Percentiles rank a stretch among this genome's conserved stretches.
phyloP scores from a whole-genome alignment of 2,797 vertebrate species.

The Cyprinella venusta region DNA sequence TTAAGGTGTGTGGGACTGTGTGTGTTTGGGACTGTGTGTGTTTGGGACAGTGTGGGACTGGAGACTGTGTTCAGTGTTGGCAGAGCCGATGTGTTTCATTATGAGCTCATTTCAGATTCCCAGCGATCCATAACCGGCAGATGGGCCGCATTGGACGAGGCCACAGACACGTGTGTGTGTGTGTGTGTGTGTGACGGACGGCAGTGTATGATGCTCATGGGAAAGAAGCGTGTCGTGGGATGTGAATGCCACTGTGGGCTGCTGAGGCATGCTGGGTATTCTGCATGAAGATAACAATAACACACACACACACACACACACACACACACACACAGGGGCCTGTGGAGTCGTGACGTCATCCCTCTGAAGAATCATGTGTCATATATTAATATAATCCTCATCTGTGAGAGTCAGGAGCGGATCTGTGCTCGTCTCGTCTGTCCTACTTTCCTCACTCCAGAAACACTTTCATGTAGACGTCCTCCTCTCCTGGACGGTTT shows the following conservation, averaged over 20 bases:
- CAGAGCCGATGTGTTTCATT: background rate
- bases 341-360: constrained; percentile 45
- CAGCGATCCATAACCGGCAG: constrained; percentile 28
- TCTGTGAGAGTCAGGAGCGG: background rate
- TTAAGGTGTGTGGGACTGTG: background rate
- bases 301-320: constrained; percentile 35
- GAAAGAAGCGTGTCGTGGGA: constrained; percentile 85
- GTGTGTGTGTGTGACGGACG: constrained; percentile 24
- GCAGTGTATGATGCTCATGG: constrained; percentile 69
- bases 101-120: constrained; percentile 15
- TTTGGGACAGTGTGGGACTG: too few species aligned
- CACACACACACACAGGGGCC: constrained; percentile 1
- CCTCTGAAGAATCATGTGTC: constrained; percentile 42
- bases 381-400: constrained; percentile 14
- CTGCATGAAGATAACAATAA: constrained; percentile 54
- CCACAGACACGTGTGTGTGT: constrained; percentile 44
- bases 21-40: background rate
- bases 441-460: constrained; percentile 29
- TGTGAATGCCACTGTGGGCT: constrained; percentile 90
- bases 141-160: constrained; percentile 33
- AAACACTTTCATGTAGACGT: constrained; percentile 6
- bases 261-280: constrained; percentile 85
- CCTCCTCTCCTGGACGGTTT: background rate
- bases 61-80: background rate
- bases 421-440: background rate